Evolutionary conservation across 2,888 invertebrate genomes (phyloP).

Genomic region (Rugalucina vietnamica): DNA sequence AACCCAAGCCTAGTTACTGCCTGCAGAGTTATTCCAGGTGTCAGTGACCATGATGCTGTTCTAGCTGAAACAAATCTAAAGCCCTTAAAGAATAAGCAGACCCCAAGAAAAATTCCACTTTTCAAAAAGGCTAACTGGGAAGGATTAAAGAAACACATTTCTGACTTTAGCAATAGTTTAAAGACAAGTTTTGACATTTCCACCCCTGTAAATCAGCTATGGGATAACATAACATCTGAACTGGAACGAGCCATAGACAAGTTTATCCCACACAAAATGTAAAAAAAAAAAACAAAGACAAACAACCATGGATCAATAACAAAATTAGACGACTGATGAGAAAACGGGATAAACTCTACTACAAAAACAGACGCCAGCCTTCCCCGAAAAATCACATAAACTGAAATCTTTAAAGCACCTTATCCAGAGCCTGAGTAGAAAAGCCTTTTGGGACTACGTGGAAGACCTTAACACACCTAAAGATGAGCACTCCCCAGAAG

Average conservation of each 20-base stretch:
- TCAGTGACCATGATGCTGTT: constrained; percentile 7
- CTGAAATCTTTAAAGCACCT: constrained; percentile 8
- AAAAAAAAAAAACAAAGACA: neutral
- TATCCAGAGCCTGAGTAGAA: constrained; percentile 7
- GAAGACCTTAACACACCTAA: constrained; percentile 15
- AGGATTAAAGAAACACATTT: constrained; percentile 5
- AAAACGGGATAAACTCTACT: constrained; percentile 21
- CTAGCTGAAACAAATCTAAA: neutral
- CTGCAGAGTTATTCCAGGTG: constrained; percentile 5
- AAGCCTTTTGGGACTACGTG: constrained; percentile 10
- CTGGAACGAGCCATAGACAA: constrained; percentile 8
- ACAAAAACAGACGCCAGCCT: neutral
- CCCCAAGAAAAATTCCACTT: constrained; percentile 6
- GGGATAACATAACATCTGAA: constrained; percentile 5
- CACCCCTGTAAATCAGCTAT: constrained; percentile 5
- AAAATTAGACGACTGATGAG: constrained; percentile 13
- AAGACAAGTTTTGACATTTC: too few relatives aligned
- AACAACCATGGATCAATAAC: constrained; percentile 3
- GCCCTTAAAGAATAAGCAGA: constrained; percentile 12
- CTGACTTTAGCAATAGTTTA: neutral
- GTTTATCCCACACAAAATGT: constrained; percentile 1
- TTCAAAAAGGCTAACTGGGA: constrained; percentile 14
- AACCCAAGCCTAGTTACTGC: constrained; percentile 5
- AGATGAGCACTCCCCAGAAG: neutral
- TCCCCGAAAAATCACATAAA: constrained; percentile 7